These are phyloP conservation scores for Biston stratarius DNA, from an alignment of 2,888 invertebrate species.

Conservation along the genomic window DNA sequence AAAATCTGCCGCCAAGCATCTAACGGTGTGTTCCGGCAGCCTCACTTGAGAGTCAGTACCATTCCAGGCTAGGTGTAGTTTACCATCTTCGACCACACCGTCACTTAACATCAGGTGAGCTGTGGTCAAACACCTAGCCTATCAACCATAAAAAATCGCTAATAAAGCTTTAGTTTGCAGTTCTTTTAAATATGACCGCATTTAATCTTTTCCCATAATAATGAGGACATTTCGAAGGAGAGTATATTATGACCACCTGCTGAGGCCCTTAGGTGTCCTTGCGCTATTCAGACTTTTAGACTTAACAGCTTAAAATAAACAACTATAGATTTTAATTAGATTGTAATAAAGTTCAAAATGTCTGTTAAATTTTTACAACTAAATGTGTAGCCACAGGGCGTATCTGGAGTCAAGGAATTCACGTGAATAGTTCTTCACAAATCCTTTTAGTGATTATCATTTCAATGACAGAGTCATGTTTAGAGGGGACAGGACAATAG, in stretches of 20 bases:
- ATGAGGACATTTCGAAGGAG: slow-evolving; percentile 69
- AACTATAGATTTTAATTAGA: slow-evolving; percentile 46
- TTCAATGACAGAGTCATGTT: slow-evolving; percentile 82
- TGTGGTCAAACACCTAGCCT: too few species aligned
- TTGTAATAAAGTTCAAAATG: slow-evolving; percentile 39
- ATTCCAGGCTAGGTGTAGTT: too few species aligned
- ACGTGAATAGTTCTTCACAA: slow-evolving; percentile 81
- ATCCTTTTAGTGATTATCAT: slow-evolving; percentile 84
- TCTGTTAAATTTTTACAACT: slow-evolving; percentile 42
- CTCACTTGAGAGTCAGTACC: too few species aligned
- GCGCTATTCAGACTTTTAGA: slow-evolving; percentile 57
- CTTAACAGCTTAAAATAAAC: slow-evolving; percentile 27
- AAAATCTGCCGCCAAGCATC: too few species aligned
- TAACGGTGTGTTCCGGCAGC: too few species aligned
- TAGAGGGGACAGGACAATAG: slow-evolving; percentile 68
- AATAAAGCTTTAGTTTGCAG: slow-evolving; percentile 6
- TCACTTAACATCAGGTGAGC: too few species aligned
- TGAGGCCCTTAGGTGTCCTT: slow-evolving; percentile 80
- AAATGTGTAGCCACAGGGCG: slow-evolving; percentile 80
- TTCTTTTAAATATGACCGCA: slow-evolving; percentile 43
- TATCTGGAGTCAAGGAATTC: slow-evolving; percentile 81
- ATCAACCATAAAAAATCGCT: too few species aligned
- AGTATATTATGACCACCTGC: slow-evolving; percentile 73
- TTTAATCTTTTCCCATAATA: slow-evolving; percentile 47
- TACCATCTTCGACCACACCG: too few species aligned